phyloP scores from a whole-genome alignment of 2,888 invertebrate species.

The Rhagonycha fulva region DNA sequence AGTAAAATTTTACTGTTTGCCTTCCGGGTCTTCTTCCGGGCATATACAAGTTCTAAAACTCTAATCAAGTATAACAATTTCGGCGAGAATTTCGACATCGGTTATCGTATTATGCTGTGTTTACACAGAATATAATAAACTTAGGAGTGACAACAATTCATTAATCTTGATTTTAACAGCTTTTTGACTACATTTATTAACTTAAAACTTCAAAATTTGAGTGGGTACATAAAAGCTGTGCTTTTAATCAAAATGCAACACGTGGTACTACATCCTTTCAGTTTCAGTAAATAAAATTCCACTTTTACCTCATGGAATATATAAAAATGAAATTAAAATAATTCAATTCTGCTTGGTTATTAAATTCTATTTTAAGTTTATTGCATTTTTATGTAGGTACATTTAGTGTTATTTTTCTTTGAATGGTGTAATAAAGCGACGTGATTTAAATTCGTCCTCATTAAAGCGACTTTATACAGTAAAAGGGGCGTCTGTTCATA shows the following conservation, averaged over 20 bases:
- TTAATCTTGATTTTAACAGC: not conserved
- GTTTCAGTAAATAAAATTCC: not conserved
- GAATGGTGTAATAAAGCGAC: conserved; percentile 18
- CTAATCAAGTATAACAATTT: conserved; percentile 24
- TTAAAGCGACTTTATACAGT: conserved; percentile 14
- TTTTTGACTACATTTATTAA: not conserved
- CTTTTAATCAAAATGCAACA: not conserved
- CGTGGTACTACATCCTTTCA: not conserved
- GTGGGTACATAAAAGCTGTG: not conserved
- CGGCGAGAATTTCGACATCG: conserved; percentile 11
- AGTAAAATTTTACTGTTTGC: conserved; percentile 31
- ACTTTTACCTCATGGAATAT: not conserved
- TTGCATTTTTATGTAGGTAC: conserved; percentile 21
- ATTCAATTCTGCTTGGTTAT: conserved; percentile 9
- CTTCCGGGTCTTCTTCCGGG: conserved; percentile 32
- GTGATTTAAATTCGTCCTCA: conserved; percentile 16
- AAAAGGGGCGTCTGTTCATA: not conserved
- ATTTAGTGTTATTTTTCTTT: conserved; percentile 21
- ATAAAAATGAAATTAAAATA: not conserved
- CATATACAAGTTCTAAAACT: conserved; percentile 24
- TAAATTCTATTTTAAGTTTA: conserved; percentile 29
- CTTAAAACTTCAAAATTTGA: not conserved
- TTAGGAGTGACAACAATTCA: not conserved
- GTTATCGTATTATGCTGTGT: not conserved
- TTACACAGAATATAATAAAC: not conserved